These are phyloP conservation scores for Oscheius sp. DNA, from an alignment of 2,888 invertebrate species.

Conservation along the genomic window DNA sequence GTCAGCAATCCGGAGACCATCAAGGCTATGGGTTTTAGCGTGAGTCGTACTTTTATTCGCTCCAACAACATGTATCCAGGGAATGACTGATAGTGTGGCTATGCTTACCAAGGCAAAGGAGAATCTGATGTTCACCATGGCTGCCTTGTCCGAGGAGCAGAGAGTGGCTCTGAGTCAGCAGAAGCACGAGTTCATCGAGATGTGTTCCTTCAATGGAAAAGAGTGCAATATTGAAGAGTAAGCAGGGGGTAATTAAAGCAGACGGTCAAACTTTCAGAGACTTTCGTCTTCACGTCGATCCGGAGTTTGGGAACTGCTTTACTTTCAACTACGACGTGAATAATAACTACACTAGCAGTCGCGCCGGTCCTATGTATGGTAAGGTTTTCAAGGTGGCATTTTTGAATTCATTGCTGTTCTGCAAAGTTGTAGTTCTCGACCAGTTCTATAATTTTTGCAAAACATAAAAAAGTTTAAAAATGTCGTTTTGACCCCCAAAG, in stretches of 20 bases:
- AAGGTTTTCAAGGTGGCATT: background rate
- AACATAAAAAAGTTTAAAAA: no score
- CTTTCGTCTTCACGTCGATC: constrained; percentile 62
- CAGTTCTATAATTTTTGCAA: no score
- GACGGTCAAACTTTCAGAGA: constrained; percentile 47
- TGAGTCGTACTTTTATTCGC: background rate
- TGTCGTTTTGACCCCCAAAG: no score
- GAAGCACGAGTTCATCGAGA: constrained; percentile 64
- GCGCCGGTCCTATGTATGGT: constrained; percentile 68
- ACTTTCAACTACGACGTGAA: constrained; percentile 63
- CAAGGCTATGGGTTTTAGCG: constrained; percentile 60
- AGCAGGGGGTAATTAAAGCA: background rate
- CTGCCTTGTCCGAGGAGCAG: constrained; percentile 57
- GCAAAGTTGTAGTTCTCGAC: no score
- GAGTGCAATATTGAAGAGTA: constrained; percentile 63
- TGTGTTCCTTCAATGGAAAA: constrained; percentile 66
- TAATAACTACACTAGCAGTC: constrained; percentile 59
- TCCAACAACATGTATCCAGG: constrained; percentile 38
- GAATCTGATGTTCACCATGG: constrained; percentile 66
- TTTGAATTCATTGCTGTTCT: background rate
- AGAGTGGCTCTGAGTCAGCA: constrained; percentile 53
- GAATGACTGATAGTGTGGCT: constrained; percentile 65
- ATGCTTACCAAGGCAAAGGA: constrained; percentile 64
- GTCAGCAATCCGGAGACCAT: constrained; percentile 63
- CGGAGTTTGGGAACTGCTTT: constrained; percentile 64